These are phyloP conservation scores for Psilanteris sp. DNA, from an alignment of 1,140 invertebrate genomes.

Conservation along the genomic window DNA sequence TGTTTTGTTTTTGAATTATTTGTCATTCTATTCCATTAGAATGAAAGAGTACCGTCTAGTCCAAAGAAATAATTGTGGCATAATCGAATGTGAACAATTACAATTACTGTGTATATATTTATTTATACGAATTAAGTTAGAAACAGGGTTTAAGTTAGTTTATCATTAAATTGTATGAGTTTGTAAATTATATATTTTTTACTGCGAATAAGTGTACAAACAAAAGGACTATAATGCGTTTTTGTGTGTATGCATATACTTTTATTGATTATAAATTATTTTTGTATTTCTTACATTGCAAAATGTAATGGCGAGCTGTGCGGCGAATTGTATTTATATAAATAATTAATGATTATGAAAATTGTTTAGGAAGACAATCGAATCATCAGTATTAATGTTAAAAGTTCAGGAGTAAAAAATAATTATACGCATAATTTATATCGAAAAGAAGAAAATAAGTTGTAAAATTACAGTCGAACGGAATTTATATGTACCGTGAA, in stretches of 20 bases:
- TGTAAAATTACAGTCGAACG: conserved; percentile 9
- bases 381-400: conserved; percentile 44
- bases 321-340: too few relatives aligned
- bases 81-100: conserved; percentile 22
- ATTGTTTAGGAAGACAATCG: conserved; percentile 35
- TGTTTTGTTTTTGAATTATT: conserved; percentile 69
- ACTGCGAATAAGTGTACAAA: not conserved
- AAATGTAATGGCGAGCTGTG: not conserved
- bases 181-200: conserved; percentile 30
- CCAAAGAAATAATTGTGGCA: conserved; percentile 63
- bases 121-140: conserved; percentile 37
- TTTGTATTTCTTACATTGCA: conserved; percentile 11
- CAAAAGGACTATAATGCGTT: not conserved
- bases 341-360: too few relatives aligned
- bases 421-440: too few relatives aligned
- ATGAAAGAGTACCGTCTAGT: conserved; percentile 76
- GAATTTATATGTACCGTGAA: too few relatives aligned
- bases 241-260: conserved; percentile 21
- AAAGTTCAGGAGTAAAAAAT: conserved; percentile 6
- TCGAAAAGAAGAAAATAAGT: not conserved
- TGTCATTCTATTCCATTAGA: conserved; percentile 67
- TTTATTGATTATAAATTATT: conserved; percentile 29
- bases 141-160: conserved; percentile 46
- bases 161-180: conserved; percentile 3
- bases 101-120: conserved; percentile 33